Conservation (phyloP, 2,888 invertebrate genomes). For the Caenorhabditis afra region DNA sequence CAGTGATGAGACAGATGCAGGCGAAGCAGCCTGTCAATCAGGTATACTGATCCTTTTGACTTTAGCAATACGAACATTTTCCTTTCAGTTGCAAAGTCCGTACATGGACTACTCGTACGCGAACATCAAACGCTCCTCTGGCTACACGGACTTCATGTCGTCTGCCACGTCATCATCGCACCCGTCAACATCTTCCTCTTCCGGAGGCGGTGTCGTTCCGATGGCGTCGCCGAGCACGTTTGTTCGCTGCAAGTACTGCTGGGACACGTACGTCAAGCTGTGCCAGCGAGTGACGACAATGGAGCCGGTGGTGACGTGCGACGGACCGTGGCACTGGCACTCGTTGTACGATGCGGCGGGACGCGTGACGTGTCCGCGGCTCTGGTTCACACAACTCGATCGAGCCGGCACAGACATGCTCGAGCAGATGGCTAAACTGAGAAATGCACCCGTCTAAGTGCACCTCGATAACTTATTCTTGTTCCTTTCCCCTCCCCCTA, state of each 20-base stretch:
- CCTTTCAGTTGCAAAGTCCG: constrained; percentile 8
- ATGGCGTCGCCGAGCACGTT: constrained; percentile 11
- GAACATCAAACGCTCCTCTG: constrained; percentile 28
- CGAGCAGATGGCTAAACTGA: constrained; percentile 32
- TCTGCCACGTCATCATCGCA: background rate
- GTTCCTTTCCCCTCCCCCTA: background rate
- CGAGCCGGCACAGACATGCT: constrained; percentile 47
- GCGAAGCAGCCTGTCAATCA: too few species aligned
- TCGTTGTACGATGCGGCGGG: constrained; percentile 34
- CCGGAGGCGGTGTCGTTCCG: background rate
- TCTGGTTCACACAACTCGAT: constrained; percentile 55
- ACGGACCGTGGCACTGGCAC: constrained; percentile 60
- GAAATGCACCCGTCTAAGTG: constrained; percentile 25
- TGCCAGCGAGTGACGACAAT: constrained; percentile 30
- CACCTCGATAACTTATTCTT: background rate
- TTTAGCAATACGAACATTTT: background rate
- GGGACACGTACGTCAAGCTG: constrained; percentile 52
- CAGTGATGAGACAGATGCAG: too few species aligned
- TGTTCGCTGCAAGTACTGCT: constrained; percentile 39
- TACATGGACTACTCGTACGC: constrained; percentile 28
- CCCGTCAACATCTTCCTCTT: constrained; percentile 13
- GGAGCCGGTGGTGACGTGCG: constrained; percentile 19
- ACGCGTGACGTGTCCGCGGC: constrained; percentile 51
- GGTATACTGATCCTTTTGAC: constrained; percentile 5
- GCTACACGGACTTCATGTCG: constrained; percentile 45